Conservation (phyloP, 2,797 vertebrate genomes). For the Sebastolobus alascanus region DNA sequence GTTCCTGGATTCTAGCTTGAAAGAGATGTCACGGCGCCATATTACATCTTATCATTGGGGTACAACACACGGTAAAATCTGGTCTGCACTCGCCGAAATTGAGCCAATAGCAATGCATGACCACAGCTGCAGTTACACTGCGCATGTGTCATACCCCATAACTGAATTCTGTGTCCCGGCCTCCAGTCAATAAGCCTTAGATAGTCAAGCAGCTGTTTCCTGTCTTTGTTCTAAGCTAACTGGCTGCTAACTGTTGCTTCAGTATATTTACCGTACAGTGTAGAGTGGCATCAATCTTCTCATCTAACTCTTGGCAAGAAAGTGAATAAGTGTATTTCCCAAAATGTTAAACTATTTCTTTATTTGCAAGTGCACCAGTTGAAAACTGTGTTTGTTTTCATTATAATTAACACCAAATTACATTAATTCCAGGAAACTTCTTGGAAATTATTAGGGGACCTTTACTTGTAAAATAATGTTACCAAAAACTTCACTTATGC, state of each 20-base stretch:
- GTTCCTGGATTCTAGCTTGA: too few species aligned
- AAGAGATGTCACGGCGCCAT: too few species aligned
- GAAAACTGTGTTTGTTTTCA: neutral
- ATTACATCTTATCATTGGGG: too few species aligned
- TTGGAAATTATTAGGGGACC: neutral
- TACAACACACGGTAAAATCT: too few species aligned
- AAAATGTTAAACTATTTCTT: neutral
- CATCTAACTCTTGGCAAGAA: neutral
- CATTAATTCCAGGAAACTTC: neutral
- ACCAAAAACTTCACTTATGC: neutral
- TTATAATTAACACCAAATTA: neutral
- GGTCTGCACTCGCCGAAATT: too few species aligned
- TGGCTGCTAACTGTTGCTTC: neutral
- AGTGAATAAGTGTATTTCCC: neutral
- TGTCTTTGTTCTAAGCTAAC: too few species aligned
- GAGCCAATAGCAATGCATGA: too few species aligned
- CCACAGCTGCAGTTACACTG: too few species aligned
- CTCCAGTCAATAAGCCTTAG: too few species aligned
- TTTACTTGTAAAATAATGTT: constrained; percentile 1
- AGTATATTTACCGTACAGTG: neutral
- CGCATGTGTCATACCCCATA: too few species aligned
- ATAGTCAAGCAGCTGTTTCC: too few species aligned
- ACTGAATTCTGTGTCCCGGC: too few species aligned
- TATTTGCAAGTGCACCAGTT: neutral
- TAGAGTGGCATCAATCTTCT: neutral